A percentile compares a stretch with the other conserved stretches of the same genome.
Conservation (phyloP, 1,140 invertebrate species). For the Drosophila persimilis region DNA sequence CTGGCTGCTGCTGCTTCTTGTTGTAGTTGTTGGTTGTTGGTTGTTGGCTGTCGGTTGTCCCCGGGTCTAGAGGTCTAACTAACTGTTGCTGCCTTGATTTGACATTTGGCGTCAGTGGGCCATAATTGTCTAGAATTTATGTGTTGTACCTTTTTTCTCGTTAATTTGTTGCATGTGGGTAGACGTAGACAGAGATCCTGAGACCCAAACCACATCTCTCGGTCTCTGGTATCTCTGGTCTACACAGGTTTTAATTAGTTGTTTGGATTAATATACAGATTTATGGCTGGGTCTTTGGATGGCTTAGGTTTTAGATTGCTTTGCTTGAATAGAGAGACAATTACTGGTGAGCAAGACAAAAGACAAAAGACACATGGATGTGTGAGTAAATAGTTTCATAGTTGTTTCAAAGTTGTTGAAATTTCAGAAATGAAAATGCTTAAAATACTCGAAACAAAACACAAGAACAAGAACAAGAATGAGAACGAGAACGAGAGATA, state of each 20-base stretch:
- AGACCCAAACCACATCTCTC: conserved; percentile 13
- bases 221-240: conserved; percentile 1
- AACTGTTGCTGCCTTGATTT: conserved; percentile 79
- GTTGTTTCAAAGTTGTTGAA: conserved; percentile 42
- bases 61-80: conserved; percentile 77
- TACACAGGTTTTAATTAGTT: conserved; percentile 69
- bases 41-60: background rate
- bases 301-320: conserved; percentile 24
- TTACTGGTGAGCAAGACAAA: conserved; percentile 82
- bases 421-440: conserved; percentile 65
- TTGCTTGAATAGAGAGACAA: conserved; percentile 37
- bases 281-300: conserved; percentile 31
- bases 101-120: conserved; percentile 81
- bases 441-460: conserved; percentile 32
- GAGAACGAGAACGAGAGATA: too few species aligned
- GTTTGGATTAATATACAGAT: conserved; percentile 53
- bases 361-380: conserved; percentile 83
- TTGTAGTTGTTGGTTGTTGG: background rate
- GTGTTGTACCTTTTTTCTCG: conserved; percentile 77
- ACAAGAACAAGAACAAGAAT: conserved; percentile 29
- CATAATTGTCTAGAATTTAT: conserved; percentile 82
- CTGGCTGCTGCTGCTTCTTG: background rate
- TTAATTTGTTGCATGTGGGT: conserved; percentile 74
- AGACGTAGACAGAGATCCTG: conserved; percentile 26
- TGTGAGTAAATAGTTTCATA: conserved; percentile 77